Conservation (phyloP, 2,888 invertebrate genomes). For the Brachynemurus nebulosus region DNA sequence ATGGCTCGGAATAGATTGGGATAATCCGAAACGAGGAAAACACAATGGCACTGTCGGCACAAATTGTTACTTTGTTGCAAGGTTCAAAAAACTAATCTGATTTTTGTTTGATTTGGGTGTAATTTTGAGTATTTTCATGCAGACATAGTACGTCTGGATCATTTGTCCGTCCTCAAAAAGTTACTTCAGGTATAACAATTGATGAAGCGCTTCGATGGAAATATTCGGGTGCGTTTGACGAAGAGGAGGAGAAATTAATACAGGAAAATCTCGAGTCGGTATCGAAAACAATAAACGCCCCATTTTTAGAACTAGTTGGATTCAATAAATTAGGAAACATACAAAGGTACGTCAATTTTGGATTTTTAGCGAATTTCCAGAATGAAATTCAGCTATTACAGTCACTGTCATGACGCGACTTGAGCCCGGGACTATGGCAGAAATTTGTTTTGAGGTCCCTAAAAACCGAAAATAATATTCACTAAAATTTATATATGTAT, state of each 20-base stretch:
- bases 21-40: slow-evolving; percentile 74
- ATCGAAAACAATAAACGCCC: slow-evolving; percentile 63
- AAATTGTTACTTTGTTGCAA: slow-evolving; percentile 64
- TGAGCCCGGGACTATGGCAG: too few species aligned
- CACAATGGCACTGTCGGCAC: slow-evolving; percentile 81
- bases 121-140: too few species aligned
- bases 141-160: slow-evolving; percentile 74
- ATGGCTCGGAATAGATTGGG: slow-evolving; percentile 98
- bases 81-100: too few species aligned
- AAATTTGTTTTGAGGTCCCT: too few species aligned
- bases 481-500: too few species aligned
- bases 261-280: slow-evolving; percentile 43
- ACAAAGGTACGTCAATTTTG: too few species aligned
- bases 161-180: slow-evolving; percentile 73
- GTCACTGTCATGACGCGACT: too few species aligned
- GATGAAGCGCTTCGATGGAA: slow-evolving; percentile 58
- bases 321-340: slow-evolving; percentile 65
- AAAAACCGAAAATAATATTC: too few species aligned
- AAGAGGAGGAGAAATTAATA: slow-evolving; percentile 43
- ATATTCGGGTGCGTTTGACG: slow-evolving; percentile 45
- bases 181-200: slow-evolving; percentile 54
- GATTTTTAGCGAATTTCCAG: too few species aligned
- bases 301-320: slow-evolving; percentile 79
- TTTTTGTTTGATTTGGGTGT: too few species aligned
- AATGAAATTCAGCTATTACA: too few species aligned